A percentile compares a stretch with the other conserved stretches of the same genome.
These are phyloP conservation scores for Sarcophaga caerulescens DNA, from an alignment of 2,888 invertebrate species.

Conservation along the genomic window DNA sequence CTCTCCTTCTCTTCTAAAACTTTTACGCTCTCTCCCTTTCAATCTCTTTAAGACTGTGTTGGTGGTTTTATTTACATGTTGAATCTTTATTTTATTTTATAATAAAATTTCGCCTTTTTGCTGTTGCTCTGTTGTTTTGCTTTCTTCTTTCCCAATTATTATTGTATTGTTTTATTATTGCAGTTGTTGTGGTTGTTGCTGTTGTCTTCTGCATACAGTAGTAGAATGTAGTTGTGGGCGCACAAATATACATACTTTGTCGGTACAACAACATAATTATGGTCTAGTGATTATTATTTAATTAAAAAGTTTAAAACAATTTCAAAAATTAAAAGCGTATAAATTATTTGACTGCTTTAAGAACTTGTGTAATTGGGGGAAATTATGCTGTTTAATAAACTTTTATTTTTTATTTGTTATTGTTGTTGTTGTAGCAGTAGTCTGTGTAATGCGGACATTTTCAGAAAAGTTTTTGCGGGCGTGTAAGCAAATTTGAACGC, in stretches of 20 bases:
- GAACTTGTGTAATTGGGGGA: constrained; percentile 1
- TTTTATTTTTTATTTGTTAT: not conserved
- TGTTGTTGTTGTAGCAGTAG: not conserved
- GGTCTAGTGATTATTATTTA: constrained; percentile 64
- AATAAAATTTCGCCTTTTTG: not conserved
- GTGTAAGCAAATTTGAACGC: too few relatives aligned
- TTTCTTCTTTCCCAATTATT: not conserved
- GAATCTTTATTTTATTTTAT: not conserved
- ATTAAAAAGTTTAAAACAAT: constrained; percentile 46
- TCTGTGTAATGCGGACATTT: too few relatives aligned
- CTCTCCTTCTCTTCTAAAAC: not conserved
- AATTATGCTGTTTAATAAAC: constrained; percentile 12
- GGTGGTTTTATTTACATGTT: not conserved
- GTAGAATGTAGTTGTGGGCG: not conserved
- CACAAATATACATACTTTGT: constrained; percentile 26
- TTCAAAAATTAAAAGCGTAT: constrained; percentile 40
- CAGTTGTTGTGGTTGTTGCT: not conserved
- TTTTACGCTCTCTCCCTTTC: not conserved
- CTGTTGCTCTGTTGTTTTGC: not conserved
- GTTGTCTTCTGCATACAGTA: too few relatives aligned
- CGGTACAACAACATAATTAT: constrained; percentile 43
- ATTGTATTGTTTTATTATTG: constrained; percentile 7
- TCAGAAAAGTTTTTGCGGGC: too few relatives aligned
- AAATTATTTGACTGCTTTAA: constrained; percentile 17
- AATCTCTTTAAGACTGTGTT: not conserved